Base-by-base conservation (phyloP, 2,113 vertebrate genomes). In the Anarhynchus alexandrinus region DNA sequence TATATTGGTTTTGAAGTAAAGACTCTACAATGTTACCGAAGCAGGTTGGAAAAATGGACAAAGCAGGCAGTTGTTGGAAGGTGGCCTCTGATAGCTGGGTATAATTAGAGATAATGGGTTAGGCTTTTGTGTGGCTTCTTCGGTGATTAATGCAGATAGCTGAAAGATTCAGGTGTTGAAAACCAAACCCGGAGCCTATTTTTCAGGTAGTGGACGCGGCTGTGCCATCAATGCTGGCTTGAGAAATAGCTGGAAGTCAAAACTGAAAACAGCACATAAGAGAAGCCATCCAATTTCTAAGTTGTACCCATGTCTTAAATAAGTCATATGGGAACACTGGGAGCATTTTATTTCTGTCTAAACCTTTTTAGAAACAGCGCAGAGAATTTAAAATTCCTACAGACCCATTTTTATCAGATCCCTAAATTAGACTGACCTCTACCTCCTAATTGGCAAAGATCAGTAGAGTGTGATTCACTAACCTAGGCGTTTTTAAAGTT, bases 1-100 rank as follows among this genome's bases (percentile, higher is more conserved):
- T 98, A 96, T 97, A 87, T 95, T 66, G 97, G 97, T 77, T 51
- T 36, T 86, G 95, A 97, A 95, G 96, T 18, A 19, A 96, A 97
- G 97, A 90, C 61, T 92, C 94, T 73, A 54, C 42, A 9, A 55
- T 6, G 49, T 34, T 67, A 86, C 57, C 1, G 94, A 81, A 92
- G 94, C 93, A 70, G 96, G 96, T 77, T 34, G 94, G 87, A 13
- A 64, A 69, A 91, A 25, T 1, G 92, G 96, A 73, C 91, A 74
- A 79, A 93, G 96, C 95, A 92, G 97, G 97, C 95, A n/a, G 93
- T 32, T 71, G 82, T 80, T 84, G 96, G 96, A 96, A 97, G 97
- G 97, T 97, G 97, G 97, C 97, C 93, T 93, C 82, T 38, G 96
- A 64, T 76, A 79, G 93, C 78, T 86, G 91, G 94, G 78, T 88